Base-by-base conservation (phyloP, 2,113 vertebrate species). In the Bagarius yarrelli region DNA sequence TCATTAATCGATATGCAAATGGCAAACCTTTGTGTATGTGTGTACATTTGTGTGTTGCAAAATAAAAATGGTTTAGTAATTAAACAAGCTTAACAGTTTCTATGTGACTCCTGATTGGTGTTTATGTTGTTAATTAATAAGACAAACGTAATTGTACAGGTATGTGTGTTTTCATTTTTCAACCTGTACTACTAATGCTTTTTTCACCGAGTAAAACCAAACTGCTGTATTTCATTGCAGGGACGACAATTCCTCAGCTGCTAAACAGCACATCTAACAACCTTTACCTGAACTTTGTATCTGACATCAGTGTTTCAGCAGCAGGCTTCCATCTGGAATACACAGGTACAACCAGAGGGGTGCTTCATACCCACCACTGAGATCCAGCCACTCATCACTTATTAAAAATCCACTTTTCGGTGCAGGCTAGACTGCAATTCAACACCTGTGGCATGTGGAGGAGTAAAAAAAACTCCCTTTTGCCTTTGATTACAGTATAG, bases 261-360 rank as follows among this genome's bases (percentile, higher is more conserved):
- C 92, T 99, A 84, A 99, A 99, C 87, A 99, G 96, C 80, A 99
- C 98, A 36, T 99, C 98, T 75, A 99, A 99, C 92, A 99, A 98
- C 89, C 92, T 99, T 36, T 95, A 98, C 90, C 92, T 99, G 84
- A 98, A 98, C 93, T 99, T 94, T 86, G 92, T 87, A 88, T 98
- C 97, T 64, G 97, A 99, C 89, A 98, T 99, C 85, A 99, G 97
- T 80, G 97, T 99, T 88, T 98, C 97, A 47, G 97, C 97, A 87
- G 97, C 97, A 84, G 97, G 97, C 74, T 99, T 99, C 93, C 97
- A 99, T 88, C 94, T 99, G 87, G 96, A 98, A 86, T 99, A 97
- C 56, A 97, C 97, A 95, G 97, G 97, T 98, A 96, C 19, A 56
- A 53, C 52, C 50, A 67, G 2, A 44, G 64, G 71, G 79, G 70